Evolutionary conservation across 2,113 vertebrate genomes (phyloP), one percentile per base, ranked within the genome.

Genomic region (Macroglossus sobrinus): DNA sequence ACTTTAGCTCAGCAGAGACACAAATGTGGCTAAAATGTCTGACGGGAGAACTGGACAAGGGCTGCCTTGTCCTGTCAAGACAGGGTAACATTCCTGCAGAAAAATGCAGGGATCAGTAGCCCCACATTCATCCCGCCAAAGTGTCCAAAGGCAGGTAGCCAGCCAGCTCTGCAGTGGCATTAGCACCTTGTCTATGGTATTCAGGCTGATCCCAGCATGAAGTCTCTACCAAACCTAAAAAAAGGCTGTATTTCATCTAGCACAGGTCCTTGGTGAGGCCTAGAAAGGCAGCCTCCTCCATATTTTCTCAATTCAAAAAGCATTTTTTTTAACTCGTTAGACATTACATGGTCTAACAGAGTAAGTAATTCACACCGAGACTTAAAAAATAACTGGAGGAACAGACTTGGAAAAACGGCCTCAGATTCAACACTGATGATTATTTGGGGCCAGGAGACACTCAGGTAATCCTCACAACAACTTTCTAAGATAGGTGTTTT

Each of bases 301-400:
- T 26, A 24, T 74, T 88, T 78, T 85, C 66, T 91, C n/a, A 86
- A 22, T 66, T 64, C 55, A 28, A 89, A 89, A 89, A 74, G 16
- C 28, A 79, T 85, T 96, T 89, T 93, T 78, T 55, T 86, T 72
- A 82, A 86, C 18, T 86, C 47, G 72, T 71, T n/a, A 71, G 81
- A 45, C 18, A 80, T 30, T 16, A 16, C 47, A 33, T 64, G 47
- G 8, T n/a, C 38, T 79, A 84, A 63, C 3, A 21, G 61, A 66
- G 71, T 33, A 81, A 59, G 71, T 2, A 90, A 47, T 19, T 79
- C 13, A 57, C 61, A 59, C 0, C 8, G 13, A 92, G 53, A 76
- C 16, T 26, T 87, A 45, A 92, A 87, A 64, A 95, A 74, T 15
- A 85, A 40, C 30, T 92, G 33, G 28, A 33, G 22, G 61, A 66